These are phyloP conservation scores for Xanthorhoe designata DNA, from an alignment of 2,888 invertebrate genomes.

Conservation along the genomic window DNA sequence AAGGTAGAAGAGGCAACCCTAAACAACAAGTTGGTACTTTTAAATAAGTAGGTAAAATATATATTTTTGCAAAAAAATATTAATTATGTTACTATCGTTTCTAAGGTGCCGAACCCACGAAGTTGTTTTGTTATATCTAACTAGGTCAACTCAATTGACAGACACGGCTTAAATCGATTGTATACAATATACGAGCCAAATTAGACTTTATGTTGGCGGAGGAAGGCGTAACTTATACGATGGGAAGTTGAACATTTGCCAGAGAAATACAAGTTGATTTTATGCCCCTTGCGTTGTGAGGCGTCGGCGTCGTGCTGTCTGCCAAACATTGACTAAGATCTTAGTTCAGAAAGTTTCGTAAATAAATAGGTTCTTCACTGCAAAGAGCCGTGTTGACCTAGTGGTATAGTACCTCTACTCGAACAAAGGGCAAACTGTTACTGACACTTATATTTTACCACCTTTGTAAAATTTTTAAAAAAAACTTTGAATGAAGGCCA, in stretches of 20 bases:
- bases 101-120: not conserved
- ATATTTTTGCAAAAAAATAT: not conserved
- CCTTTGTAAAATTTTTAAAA: too few relatives aligned
- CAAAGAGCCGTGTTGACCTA: too few relatives aligned
- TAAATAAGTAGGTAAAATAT: too few relatives aligned
- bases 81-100: not conserved
- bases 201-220: not conserved
- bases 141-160: not conserved
- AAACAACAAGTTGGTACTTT: too few relatives aligned
- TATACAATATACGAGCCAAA: not conserved
- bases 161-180: conserved; percentile 1
- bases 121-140: not conserved
- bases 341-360: not conserved
- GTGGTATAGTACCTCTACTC: too few relatives aligned
- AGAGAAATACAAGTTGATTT: not conserved
- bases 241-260: not conserved
- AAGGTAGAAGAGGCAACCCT: too few relatives aligned
- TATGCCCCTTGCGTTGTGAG: conserved; percentile 15
- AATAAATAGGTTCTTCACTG: not conserved
- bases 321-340: conserved; percentile 2
- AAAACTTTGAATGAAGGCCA: too few relatives aligned
- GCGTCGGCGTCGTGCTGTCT: conserved; percentile 36
- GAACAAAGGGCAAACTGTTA: too few relatives aligned
- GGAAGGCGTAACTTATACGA: not conserved
- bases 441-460: too few relatives aligned